phyloP scores from a whole-genome alignment of 2,888 invertebrate species.

The Yponomeuta plumbellus region DNA sequence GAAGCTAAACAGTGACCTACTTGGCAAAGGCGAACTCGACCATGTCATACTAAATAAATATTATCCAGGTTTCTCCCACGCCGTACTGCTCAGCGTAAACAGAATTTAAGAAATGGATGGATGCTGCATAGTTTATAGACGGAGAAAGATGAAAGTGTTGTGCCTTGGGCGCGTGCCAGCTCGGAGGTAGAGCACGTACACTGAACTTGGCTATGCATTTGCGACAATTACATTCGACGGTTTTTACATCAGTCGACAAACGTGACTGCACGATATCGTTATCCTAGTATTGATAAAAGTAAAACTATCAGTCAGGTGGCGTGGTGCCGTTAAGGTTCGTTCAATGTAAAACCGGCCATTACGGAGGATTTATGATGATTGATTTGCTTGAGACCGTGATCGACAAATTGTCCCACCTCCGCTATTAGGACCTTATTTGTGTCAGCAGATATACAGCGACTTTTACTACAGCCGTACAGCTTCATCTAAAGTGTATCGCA shows the following conservation, averaged over 20 bases:
- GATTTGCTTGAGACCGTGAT: slow-evolving; percentile 7
- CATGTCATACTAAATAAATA: slow-evolving; percentile 24
- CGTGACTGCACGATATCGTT: neutral
- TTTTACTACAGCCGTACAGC: too few relatives aligned
- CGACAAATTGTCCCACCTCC: slow-evolving; percentile 7
- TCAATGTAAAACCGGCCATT: neutral
- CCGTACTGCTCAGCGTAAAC: slow-evolving; percentile 18
- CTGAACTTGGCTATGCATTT: slow-evolving; percentile 31
- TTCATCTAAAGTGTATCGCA: too few relatives aligned
- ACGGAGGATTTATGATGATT: neutral
- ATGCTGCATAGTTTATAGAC: slow-evolving; percentile 29
- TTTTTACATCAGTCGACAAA: neutral
- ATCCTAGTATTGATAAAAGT: neutral
- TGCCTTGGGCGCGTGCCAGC: slow-evolving; percentile 26
- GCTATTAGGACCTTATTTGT: neutral
- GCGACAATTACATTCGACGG: neutral
- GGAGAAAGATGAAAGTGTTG: slow-evolving; percentile 25
- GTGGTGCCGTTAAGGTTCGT: too few relatives aligned
- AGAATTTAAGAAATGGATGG: slow-evolving; percentile 22
- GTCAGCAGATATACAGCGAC: too few relatives aligned
- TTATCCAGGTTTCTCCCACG: slow-evolving; percentile 23
- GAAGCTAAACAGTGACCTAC: slow-evolving; percentile 36
- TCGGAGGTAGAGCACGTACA: slow-evolving; percentile 24
- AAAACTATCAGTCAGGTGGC: too few relatives aligned
- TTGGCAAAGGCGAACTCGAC: slow-evolving; percentile 36